Evolutionary conservation across 30 jellyfish, hydroid and myxozoan species (phyloP).

Genomic region (Turritopsis dohrnii): DNA sequence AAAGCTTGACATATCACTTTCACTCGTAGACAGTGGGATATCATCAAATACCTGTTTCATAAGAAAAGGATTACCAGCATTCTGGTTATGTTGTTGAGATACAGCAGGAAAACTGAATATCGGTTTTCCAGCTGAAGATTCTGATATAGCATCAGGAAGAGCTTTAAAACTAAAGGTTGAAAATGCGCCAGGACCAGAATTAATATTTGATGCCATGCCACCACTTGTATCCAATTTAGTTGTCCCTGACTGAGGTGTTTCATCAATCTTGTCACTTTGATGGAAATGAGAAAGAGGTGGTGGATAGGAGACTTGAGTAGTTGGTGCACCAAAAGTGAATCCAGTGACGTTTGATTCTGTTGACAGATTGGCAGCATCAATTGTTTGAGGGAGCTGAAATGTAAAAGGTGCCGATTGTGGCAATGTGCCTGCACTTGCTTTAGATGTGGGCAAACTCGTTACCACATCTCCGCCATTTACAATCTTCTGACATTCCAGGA

Average conservation of each 20-base stretch:
- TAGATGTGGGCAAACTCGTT: background rate
- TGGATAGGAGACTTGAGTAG: conserved; percentile 1
- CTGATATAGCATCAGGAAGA: conserved; percentile 2
- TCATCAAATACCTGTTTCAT: no score
- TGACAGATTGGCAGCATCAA: background rate
- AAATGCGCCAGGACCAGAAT: background rate
- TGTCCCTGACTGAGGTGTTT: background rate
- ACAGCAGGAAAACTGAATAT: conserved; percentile 22
- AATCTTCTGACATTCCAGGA: conserved; percentile 26
- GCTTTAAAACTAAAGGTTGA: conserved; percentile 27
- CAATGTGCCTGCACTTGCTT: background rate
- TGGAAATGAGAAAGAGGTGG: background rate
- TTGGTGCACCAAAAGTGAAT: background rate
- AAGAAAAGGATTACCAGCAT: conserved; percentile 35
- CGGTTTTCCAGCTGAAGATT: conserved; percentile 31
- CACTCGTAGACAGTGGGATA: no score
- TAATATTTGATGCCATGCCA: background rate
- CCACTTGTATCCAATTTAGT: background rate
- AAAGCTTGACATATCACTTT: background rate
- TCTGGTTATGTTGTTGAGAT: background rate
- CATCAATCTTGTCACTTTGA: background rate
- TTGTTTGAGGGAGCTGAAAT: background rate
- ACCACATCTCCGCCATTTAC: background rate
- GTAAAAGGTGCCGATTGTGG: background rate
- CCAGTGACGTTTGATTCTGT: background rate